phyloP scores from a whole-genome alignment of 2,797 vertebrate species.

The Acropternis orthonyx region DNA sequence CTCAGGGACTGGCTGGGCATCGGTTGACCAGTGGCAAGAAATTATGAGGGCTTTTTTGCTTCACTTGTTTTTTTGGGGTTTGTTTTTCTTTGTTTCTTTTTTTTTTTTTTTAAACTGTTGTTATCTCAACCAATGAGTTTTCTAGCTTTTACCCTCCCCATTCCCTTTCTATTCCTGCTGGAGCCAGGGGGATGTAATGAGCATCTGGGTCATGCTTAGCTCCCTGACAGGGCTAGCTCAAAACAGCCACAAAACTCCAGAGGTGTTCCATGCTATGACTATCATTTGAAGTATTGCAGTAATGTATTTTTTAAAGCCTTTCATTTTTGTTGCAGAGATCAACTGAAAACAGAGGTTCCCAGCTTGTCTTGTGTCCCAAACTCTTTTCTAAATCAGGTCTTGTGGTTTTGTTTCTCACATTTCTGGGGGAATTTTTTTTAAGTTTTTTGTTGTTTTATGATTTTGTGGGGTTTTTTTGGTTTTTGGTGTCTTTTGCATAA shows the following conservation, averaged over 20 bases:
- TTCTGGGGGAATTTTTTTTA: neutral
- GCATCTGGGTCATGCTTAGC: neutral
- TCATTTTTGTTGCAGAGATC: neutral
- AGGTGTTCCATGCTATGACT: neutral
- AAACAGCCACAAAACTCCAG: neutral
- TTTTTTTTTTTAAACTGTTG: neutral
- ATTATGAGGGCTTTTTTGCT: accelerated
- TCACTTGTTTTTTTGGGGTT: neutral
- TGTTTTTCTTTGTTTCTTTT: neutral
- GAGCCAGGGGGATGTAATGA: neutral
- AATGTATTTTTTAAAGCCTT: neutral
- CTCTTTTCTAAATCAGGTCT: neutral
- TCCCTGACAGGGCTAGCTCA: neutral
- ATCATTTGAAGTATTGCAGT: neutral
- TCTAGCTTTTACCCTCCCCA: neutral
- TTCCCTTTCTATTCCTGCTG: neutral
- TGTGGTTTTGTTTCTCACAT: neutral
- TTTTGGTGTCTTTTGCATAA: neutral
- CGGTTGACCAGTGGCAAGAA: accelerated
- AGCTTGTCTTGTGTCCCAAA: neutral
- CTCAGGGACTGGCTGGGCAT: accelerated
- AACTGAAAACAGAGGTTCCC: neutral
- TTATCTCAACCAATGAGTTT: neutral
- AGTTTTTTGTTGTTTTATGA: neutral
- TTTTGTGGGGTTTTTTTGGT: neutral